phyloP scores from a whole-genome alignment of 2,797 vertebrate species.

The Peromyscus melanophrys region DNA sequence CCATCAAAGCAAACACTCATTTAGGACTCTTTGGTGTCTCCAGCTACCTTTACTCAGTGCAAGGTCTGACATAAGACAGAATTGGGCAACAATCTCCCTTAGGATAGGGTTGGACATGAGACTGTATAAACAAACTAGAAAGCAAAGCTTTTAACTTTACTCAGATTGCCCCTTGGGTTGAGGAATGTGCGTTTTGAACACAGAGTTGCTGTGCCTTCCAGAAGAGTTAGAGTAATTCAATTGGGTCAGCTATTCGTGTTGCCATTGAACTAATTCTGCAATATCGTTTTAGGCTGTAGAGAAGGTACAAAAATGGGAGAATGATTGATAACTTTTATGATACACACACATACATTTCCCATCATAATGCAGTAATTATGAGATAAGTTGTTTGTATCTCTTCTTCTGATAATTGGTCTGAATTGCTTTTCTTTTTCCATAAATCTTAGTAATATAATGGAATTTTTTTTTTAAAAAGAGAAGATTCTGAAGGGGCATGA shows the following conservation, averaged over 20 bases:
- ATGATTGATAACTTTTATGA: neutral
- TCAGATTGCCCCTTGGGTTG: neutral
- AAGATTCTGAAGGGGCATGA: neutral
- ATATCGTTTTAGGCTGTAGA: neutral
- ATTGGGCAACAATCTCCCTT: neutral
- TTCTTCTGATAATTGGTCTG: neutral
- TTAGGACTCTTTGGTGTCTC: neutral
- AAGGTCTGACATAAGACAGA: neutral
- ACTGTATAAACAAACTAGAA: neutral
- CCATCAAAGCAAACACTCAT: neutral
- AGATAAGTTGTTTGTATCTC: neutral
- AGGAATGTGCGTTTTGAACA: neutral
- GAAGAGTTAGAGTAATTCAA: neutral
- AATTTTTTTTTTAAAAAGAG: neutral
- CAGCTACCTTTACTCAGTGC: neutral
- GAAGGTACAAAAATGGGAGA: neutral
- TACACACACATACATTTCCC: neutral
- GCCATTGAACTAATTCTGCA: neutral
- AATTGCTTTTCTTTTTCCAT: neutral
- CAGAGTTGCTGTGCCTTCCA: neutral
- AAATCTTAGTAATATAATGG: neutral
- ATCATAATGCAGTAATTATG: neutral
- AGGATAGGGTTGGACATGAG: neutral
- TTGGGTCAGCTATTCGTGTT: neutral
- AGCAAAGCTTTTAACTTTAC: neutral